Percentiles rank a stretch among this genome's conserved stretches.
These are phyloP conservation scores for Synchiropus splendidus DNA, from an alignment of 2,113 vertebrate genomes.

Conservation along the genomic window DNA sequence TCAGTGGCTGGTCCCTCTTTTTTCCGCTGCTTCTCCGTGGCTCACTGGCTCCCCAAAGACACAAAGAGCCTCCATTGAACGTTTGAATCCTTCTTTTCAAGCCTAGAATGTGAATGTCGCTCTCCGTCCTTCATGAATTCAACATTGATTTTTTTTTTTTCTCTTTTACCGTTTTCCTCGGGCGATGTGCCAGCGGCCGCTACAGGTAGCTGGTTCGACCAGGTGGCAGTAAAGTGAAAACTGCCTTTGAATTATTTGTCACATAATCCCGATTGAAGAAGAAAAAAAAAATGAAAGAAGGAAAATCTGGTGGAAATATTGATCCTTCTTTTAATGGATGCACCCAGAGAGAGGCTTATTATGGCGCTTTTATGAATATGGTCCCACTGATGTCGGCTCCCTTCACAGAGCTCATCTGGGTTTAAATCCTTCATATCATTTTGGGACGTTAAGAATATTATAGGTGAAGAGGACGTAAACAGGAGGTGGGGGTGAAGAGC, in stretches of 20 bases:
- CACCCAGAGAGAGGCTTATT: not conserved
- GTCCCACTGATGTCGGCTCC: not conserved
- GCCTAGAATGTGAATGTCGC: constrained; percentile 47
- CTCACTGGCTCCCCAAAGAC: constrained; percentile 12
- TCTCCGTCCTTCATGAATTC: constrained; percentile 52
- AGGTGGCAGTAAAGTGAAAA: constrained; percentile 20
- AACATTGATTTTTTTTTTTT: constrained; percentile 54
- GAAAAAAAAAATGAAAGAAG: constrained; percentile 1
- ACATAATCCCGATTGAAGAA: constrained; percentile 9
- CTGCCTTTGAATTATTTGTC: constrained; percentile 7
- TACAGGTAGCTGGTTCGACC: constrained; percentile 36
- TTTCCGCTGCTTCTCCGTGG: constrained; percentile 8
- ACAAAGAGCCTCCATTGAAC: constrained; percentile 23
- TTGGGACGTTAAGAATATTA: too few species aligned
- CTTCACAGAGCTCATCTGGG: not conserved
- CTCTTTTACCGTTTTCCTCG: constrained; percentile 44
- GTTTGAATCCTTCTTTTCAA: constrained; percentile 43
- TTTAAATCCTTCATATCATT: not conserved
- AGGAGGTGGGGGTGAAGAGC: constrained; percentile 3
- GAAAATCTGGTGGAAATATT: constrained; percentile 2
- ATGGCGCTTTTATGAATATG: not conserved
- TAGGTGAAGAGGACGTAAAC: constrained; percentile 22
- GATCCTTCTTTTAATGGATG: constrained; percentile 1
- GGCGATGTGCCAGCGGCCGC: constrained; percentile 31
- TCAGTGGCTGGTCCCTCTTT: constrained; percentile 6